Conservation (phyloP, 2,113 vertebrate species). For the Tringa solitaria region DNA sequence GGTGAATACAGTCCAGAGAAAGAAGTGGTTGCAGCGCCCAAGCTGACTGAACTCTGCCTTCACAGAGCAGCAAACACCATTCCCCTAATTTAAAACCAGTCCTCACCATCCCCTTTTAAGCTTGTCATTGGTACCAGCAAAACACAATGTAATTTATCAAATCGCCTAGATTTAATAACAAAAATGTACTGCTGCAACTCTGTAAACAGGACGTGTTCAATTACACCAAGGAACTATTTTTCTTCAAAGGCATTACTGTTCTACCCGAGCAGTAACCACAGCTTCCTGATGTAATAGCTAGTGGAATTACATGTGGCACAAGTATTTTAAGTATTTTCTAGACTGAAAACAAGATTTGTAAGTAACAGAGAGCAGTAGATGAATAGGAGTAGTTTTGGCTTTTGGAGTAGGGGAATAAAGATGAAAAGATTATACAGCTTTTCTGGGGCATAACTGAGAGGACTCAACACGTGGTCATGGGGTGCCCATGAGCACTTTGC, state of each 20-base stretch:
- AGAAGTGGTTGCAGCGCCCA: background rate
- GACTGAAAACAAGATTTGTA: background rate
- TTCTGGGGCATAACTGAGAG: background rate
- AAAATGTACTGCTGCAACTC: conserved; percentile 71
- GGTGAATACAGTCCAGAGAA: background rate
- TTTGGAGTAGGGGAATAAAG: background rate
- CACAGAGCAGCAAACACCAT: background rate
- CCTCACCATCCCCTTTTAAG: background rate
- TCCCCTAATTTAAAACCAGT: background rate
- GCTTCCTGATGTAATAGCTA: background rate
- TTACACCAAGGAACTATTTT: conserved; percentile 66
- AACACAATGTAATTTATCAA: conserved; percentile 69
- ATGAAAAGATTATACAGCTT: background rate
- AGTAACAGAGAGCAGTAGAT: background rate
- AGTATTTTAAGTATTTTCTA: background rate
- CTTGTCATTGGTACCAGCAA: conserved; percentile 34
- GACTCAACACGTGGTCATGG: background rate
- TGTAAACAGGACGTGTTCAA: conserved; percentile 74
- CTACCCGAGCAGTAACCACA: background rate
- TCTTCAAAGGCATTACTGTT: conserved; percentile 63
- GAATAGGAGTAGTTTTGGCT: background rate
- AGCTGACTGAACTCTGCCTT: background rate
- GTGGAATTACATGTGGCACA: conserved; percentile 31
- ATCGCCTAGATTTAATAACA: conserved; percentile 69
- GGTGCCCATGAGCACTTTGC: background rate